Evolutionary conservation across 2,888 invertebrate species (phyloP), one percentile per base, ranked within the genome.

Genomic region (Ormyrus thymus): DNA sequence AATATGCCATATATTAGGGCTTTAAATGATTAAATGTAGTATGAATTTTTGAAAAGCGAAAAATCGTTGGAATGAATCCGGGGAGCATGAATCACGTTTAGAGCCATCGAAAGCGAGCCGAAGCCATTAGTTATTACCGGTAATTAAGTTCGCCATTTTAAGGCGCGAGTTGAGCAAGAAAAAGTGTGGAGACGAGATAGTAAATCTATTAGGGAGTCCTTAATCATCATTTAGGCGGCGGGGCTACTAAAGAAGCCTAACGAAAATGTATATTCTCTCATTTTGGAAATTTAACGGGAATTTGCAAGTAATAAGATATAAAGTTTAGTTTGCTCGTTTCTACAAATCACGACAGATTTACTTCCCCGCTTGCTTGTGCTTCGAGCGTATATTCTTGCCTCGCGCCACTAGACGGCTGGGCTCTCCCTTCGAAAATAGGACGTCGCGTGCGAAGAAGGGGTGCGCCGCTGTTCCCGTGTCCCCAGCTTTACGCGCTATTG

Each of bases 331-430:
- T 62, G 46, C 62, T 11, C 62, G 62, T 62, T 62, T 62, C 62
- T 62, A 62, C 62, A 62, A 62, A 62, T 62, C 62, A 62, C 62
- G 62, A n/a, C 62, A 62, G 62, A 62, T 62, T 62, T 62, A 62
- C 13, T 62, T 62, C 62, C 62, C 45, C 45, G n/a, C 62, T 62
- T 45, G 46, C n/a, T 62, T 58, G 13, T 62, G 13, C 10, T 50
- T 50, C 50, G 50, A 50, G 50, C 7, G 50, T 9, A 50, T 50
- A 50, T 7, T 50, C 50, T 50, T 10, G 50, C 50, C 10, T 50
- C 50, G 50, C 50, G 50, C 50, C 15, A 43, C 6, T 11, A 61
- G 9, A 43, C 6, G 8, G 11, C 43, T 11, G 59, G 45, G 8
- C 45, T 7, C 50, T 50, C 50, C 50, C 50, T 61, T 61, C 43